Evolutionary conservation across 2,797 vertebrate species (phyloP), one percentile per base, ranked within the genome.

Genomic region (Manis pentadactyla): DNA sequence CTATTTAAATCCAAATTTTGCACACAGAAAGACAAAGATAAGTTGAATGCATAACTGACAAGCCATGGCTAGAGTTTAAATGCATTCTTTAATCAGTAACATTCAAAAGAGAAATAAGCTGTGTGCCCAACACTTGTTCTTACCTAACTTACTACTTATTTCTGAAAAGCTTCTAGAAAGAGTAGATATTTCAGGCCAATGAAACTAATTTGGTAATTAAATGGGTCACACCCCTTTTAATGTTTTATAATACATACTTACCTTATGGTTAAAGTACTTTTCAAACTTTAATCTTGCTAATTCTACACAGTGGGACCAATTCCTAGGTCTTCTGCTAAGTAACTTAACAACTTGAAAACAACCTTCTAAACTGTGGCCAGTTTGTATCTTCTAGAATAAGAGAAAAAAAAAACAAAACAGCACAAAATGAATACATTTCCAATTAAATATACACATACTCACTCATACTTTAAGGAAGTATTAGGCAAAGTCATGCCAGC

Each of bases 231-330:
- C 0, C 4, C 90, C 73, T 87, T 51, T 73, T 68, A 97, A 75
- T 81, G 63, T 66, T 55, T 88, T 51, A 94, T 42, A 89, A 88
- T 79, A 92, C 63, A 69, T 42, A 95, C 88, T 97, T 98, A 99
- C 99, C 99, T 99, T 99, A 98, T 99, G 99, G 97, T 99, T 99
- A 98, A 99, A 99, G 98, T 99, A 99, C 95, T 99, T 99, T 97
- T 99, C 99, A 97, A 99, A 99, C 97, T 99, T 99, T 95, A 99
- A 98, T 98, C 99, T 99, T 96, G 99, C 99, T 79, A 99, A 94
- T 81, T 99, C 84, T 78, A 99, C 97, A 98, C 99, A 99, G 2
- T 99, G 99, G 71, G 98, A 98, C 99, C 99, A 99, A 71, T 96
- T 99, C 95, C 98, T 99, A 5, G 99, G 99, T 98, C 99, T 99